A percentile compares a stretch with the other conserved stretches of the same genome.
Conservation (phyloP, 2,888 invertebrate species). For the Agonopterix subpropinquella region DNA sequence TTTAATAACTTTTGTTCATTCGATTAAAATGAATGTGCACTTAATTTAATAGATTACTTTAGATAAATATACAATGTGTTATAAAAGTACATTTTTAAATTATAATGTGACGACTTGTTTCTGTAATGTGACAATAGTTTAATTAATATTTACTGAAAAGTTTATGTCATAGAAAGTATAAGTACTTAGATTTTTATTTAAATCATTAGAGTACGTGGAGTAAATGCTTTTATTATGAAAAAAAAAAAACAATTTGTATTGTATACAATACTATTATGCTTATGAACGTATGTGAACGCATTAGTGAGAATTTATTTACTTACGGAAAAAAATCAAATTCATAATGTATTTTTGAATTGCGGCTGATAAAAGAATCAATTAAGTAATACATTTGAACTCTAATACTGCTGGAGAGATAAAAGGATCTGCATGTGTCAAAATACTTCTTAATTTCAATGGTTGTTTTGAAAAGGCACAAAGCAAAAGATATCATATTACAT, state of each 20-base stretch:
- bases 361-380: no score
- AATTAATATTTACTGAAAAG: slow-evolving; percentile 24
- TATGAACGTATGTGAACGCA: slow-evolving; percentile 21
- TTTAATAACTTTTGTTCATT: slow-evolving; percentile 13
- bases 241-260: slow-evolving; percentile 23
- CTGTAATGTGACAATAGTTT: slow-evolving; percentile 40
- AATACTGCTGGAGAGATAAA: no score
- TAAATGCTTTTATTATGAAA: neutral
- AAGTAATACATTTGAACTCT: no score
- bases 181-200: slow-evolving; percentile 10
- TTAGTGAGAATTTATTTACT: slow-evolving; percentile 19
- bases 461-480: no score
- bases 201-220: slow-evolving; percentile 14
- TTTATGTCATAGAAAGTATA: slow-evolving; percentile 22
- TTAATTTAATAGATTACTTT: slow-evolving; percentile 21
- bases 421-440: no score
- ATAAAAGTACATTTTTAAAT: slow-evolving; percentile 23
- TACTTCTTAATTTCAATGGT: no score
- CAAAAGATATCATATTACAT: no score
- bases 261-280: slow-evolving; percentile 25
- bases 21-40: slow-evolving; percentile 18
- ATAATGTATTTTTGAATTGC: no score
- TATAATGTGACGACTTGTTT: slow-evolving; percentile 26
- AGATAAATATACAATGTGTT: slow-evolving; percentile 25
- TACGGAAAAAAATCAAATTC: neutral